Conservation (phyloP, 1,140 invertebrate genomes). For the Brachionus manjavacas region DNA sequence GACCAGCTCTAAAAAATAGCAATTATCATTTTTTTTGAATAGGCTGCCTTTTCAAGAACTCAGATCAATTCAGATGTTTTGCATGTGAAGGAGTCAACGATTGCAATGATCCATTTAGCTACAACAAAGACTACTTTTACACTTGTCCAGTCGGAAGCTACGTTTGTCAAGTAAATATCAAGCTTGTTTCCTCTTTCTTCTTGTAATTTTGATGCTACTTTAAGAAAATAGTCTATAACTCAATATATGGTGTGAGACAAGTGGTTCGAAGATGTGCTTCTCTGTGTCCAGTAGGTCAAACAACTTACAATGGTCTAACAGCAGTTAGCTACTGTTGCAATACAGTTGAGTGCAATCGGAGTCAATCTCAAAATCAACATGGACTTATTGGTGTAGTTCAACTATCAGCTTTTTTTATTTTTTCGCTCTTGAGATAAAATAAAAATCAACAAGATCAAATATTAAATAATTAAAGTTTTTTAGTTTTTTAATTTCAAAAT, state of each 20-base stretch:
- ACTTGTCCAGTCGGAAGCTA: not conserved
- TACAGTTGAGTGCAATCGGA: not conserved
- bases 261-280: not conserved
- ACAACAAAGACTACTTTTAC: not conserved
- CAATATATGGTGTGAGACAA: not conserved
- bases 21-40: not conserved
- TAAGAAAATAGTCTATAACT: not conserved
- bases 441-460: not conserved
- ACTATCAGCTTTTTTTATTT: not conserved
- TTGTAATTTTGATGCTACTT: not conserved
- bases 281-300: not conserved
- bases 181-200: not conserved
- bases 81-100: not conserved
- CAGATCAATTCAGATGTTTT: not conserved
- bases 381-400: not conserved
- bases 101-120: slow-evolving; percentile 10
- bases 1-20: not conserved
- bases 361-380: not conserved
- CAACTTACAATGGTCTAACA: not conserved
- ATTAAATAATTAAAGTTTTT: not conserved
- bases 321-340: not conserved
- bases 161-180: not conserved
- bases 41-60: not conserved
- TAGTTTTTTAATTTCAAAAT: not conserved
- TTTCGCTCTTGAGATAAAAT: not conserved